Evolutionary conservation across 1,140 invertebrate genomes (phyloP).

Genomic region (Myzus persicae): DNA sequence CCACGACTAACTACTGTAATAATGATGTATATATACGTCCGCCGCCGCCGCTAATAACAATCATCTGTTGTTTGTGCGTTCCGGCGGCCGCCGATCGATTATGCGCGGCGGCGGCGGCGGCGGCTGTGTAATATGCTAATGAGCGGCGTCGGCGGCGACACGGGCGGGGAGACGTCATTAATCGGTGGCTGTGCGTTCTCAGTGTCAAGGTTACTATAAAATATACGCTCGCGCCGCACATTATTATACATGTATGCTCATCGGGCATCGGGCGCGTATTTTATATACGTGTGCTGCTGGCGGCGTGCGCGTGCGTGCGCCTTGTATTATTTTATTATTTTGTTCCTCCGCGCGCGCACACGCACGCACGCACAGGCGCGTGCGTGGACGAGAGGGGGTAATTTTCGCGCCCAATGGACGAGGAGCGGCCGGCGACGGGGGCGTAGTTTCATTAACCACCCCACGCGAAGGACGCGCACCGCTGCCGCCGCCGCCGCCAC

Average conservation of each 20-base stretch:
- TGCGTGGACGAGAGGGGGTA: conserved; percentile 27
- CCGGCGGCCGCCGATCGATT: conserved; percentile 40
- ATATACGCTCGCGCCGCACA: neutral
- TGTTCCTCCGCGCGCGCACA: neutral
- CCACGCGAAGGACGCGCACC: neutral
- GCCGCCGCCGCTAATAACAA: conserved; percentile 1
- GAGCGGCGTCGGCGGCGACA: neutral
- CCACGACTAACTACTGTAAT: conserved; percentile 24
- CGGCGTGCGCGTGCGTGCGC: neutral
- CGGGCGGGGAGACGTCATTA: conserved; percentile 42
- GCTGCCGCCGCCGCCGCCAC: neutral
- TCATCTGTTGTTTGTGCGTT: conserved; percentile 45
- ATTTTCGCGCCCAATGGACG: conserved; percentile 54
- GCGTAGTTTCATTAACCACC: conserved; percentile 58
- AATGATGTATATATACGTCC: neutral
- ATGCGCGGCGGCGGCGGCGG: neutral
- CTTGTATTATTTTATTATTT: neutral
- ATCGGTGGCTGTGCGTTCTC: conserved; percentile 43
- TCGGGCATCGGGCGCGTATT: neutral
- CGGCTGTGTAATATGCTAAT: conserved; percentile 17
- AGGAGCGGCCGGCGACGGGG: conserved; percentile 45
- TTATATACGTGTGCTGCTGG: neutral
- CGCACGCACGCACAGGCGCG: neutral
- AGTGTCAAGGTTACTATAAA: conserved; percentile 56
- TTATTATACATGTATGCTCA: neutral